Percentiles rank a stretch among this genome's conserved stretches.
Conservation (phyloP, 2,888 invertebrate genomes). For the Drosophila aldrichi region DNA sequence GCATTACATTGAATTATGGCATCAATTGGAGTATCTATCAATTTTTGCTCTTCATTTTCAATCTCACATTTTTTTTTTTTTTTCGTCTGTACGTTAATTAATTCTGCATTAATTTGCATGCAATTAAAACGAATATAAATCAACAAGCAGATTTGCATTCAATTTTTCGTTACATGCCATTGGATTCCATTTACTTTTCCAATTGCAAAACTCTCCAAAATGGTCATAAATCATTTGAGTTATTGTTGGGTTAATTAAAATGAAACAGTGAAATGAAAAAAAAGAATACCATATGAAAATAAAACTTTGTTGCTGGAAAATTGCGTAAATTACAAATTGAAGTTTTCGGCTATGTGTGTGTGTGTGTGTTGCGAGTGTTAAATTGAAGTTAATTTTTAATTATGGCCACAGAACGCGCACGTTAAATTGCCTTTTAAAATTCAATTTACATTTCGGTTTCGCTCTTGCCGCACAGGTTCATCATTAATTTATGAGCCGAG, state of each 20-base stretch:
- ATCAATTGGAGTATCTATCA: constrained; percentile 13
- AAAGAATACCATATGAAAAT: not conserved
- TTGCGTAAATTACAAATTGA: constrained; percentile 60
- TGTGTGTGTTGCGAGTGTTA: constrained; percentile 62
- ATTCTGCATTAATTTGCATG: constrained; percentile 69
- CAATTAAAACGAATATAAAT: constrained; percentile 55
- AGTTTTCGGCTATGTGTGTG: constrained; percentile 32
- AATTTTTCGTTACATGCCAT: not conserved
- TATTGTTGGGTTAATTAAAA: constrained; percentile 54
- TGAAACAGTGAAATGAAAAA: too few species aligned
- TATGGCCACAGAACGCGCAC: constrained; percentile 58
- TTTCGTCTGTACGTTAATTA: constrained; percentile 53
- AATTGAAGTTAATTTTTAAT: constrained; percentile 80
- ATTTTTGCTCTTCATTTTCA: constrained; percentile 1
- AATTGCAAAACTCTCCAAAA: constrained; percentile 32
- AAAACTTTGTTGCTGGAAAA: constrained; percentile 22
- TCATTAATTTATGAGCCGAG: constrained; percentile 6
- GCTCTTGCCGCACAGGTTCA: constrained; percentile 38
- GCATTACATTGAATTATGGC: constrained; percentile 29
- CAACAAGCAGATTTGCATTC: constrained; percentile 43
- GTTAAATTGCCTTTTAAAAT: constrained; percentile 81
- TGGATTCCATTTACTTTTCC: constrained; percentile 20
- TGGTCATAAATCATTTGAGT: constrained; percentile 47
- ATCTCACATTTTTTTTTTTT: not conserved
- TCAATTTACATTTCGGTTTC: constrained; percentile 75